Evolutionary conservation across 1,140 invertebrate genomes (phyloP), one percentile per base, ranked within the genome.

Genomic region (Drosophila simulans): DNA sequence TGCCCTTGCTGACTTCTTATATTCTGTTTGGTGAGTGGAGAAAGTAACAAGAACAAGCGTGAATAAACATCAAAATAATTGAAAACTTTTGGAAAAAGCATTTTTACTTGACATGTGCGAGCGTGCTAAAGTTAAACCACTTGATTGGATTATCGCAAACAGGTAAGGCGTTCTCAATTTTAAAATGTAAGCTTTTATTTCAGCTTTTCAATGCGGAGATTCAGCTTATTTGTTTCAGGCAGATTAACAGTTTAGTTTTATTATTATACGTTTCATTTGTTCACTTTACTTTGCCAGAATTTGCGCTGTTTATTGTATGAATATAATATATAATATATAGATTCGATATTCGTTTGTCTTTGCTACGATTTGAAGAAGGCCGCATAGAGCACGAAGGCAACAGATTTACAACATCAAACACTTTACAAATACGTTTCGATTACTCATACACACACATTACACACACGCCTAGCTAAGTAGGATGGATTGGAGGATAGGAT

Each of bases 331-430:
- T 80, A 68, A 46, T 59, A 43, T 81, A 81, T 81, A 77, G 59
- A 65, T 77, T 39, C 56, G 55, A 66, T 74, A 51, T 81, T 85
- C 74, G 49, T 56, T 69, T 77, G 64, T 77, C 56, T 76, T 77
- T 59, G 62, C 71, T 88, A 81, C 65, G 59, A 68, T 82, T 82
- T 72, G 76, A 84, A 80, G 77, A 89, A 89, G 84, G 84, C 84
- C 84, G 85, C 84, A 80, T 84, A 89, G 84, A 89, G 84, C 77
- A 89, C 80, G 66, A 89, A 89, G 84, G 84, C 84, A 89, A 89
- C 84, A 89, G 84, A 89, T 82, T 89, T 89, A 89, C 84, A 89
- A 89, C 84, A 90, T 84, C 84, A 88, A 88, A 90, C 81, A 82
- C 64, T 83, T 75, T 75, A 79, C 72, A 84, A 69, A 78, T 49